Conservation (phyloP, 2,113 vertebrate genomes). For the Dipodomys merriami region DNA sequence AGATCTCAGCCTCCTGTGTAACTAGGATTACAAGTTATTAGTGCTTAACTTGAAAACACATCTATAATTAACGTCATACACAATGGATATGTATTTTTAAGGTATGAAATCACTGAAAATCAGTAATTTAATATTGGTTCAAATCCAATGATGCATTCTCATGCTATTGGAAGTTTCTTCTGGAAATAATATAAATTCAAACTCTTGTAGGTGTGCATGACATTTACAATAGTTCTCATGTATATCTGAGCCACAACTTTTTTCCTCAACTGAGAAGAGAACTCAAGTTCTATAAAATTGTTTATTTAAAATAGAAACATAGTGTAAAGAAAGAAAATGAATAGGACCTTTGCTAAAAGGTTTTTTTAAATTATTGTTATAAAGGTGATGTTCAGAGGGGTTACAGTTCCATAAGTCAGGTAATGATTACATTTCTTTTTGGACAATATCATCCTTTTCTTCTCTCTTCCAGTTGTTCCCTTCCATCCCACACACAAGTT, state of each 20-base stretch:
- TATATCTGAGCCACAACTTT: neutral
- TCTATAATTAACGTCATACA: too few species aligned
- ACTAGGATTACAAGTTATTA: too few species aligned
- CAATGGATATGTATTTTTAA: neutral
- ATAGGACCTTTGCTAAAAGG: too few species aligned
- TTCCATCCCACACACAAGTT: too few species aligned
- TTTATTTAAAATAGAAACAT: neutral
- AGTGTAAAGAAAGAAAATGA: neutral
- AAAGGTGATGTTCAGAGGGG: too few species aligned
- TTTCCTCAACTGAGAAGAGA: neutral
- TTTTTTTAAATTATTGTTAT: too few species aligned
- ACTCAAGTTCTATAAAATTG: neutral
- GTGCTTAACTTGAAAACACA: too few species aligned
- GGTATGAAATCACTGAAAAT: neutral
- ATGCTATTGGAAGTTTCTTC: neutral
- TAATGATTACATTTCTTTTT: too few species aligned
- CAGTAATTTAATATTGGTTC: neutral
- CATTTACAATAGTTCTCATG: neutral
- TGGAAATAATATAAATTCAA: neutral
- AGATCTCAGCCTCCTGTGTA: too few species aligned
- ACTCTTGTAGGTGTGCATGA: neutral
- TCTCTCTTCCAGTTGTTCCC: too few species aligned
- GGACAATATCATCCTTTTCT: too few species aligned
- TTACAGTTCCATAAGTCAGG: too few species aligned
- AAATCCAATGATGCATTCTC: neutral